Evolutionary conservation across 2,797 vertebrate species (phyloP).

Genomic region (Gobionotothen gibberifrons): DNA sequence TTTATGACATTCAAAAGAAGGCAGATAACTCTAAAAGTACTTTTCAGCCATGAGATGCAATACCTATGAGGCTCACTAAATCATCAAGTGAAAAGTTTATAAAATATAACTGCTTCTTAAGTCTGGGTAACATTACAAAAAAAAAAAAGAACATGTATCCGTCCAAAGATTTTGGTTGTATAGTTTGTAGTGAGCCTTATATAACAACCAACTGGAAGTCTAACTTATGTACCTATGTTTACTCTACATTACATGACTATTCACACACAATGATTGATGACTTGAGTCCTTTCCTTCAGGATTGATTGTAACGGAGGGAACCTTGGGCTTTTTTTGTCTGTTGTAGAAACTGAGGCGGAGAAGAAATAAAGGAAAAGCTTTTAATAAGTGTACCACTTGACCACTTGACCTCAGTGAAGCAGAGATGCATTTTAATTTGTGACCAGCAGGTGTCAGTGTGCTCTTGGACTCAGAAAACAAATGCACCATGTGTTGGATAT

Average conservation of each 20-base stretch:
- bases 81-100: not conserved
- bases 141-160: not conserved
- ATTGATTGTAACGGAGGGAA: not conserved
- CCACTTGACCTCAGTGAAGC: not conserved
- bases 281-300: not conserved
- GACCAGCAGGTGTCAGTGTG: conserved; percentile 77
- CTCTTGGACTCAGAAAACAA: not conserved
- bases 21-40: no score
- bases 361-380: conserved; percentile 6
- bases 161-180: not conserved
- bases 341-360: conserved; percentile 17
- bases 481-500: not conserved
- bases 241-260: not conserved
- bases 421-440: conserved; percentile 10
- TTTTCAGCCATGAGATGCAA: no score
- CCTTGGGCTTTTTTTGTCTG: not conserved
- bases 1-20: no score
- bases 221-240: not conserved
- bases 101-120: not conserved
- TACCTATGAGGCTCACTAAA: no score
- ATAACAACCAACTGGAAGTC: not conserved
- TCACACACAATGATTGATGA: not conserved
- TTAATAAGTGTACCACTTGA: not conserved
- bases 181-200: not conserved
- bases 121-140: not conserved